phyloP scores from a whole-genome alignment of 2,888 invertebrate genomes.

The Oscheius sp. region DNA sequence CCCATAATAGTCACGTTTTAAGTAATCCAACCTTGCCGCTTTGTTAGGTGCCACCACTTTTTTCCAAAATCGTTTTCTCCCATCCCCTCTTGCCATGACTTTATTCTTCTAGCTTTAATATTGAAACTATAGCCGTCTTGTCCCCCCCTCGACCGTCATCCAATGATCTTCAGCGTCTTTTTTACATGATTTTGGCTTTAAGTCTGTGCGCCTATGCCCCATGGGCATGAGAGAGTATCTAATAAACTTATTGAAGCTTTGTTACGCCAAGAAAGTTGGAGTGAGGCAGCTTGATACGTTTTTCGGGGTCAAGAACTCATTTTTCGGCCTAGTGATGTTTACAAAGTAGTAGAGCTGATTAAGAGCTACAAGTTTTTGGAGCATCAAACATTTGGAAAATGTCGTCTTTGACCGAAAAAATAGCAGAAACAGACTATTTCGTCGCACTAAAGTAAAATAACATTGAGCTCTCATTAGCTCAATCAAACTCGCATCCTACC shows the following conservation, averaged over 20 bases:
- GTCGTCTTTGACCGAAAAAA: too few species aligned
- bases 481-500: constrained; percentile 37
- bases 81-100: constrained; percentile 24
- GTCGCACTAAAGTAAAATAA: neutral
- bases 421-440: too few species aligned
- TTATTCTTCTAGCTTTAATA: neutral
- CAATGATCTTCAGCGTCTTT: constrained; percentile 21
- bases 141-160: constrained; percentile 4
- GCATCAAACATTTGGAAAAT: too few species aligned
- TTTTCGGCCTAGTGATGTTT: neutral
- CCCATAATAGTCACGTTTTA: neutral
- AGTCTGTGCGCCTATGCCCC: neutral
- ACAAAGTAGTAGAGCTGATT: neutral
- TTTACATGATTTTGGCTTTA: neutral
- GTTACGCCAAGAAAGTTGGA: too few species aligned
- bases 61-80: neutral
- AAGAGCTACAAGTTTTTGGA: too few species aligned
- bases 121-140: neutral
- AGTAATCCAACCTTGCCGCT: neutral
- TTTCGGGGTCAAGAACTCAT: neutral
- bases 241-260: neutral
- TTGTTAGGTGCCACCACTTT: constrained; percentile 14
- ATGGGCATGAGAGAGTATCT: neutral
- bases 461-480: neutral
- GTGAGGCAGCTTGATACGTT: too few species aligned